These are phyloP conservation scores for Hemithea aestivaria DNA, from an alignment of 2,888 invertebrate genomes.

Conservation along the genomic window DNA sequence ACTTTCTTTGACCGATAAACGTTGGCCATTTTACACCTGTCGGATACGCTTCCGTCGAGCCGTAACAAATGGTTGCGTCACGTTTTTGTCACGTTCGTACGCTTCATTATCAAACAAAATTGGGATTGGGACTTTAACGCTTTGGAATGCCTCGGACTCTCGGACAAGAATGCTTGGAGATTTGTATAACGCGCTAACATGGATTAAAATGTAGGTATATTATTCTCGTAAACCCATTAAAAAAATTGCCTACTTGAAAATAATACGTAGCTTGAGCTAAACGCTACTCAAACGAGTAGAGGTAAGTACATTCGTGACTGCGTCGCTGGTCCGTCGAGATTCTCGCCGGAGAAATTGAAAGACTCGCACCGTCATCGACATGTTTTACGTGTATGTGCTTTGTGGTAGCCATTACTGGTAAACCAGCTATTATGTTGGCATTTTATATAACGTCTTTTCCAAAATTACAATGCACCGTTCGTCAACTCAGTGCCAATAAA, in stretches of 20 bases:
- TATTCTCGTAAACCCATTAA: too few species aligned
- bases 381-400: conserved; percentile 66
- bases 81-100: conserved; percentile 23
- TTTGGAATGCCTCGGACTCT: too few species aligned
- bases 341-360: conserved; percentile 65
- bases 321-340: conserved; percentile 49
- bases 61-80: conserved; percentile 36
- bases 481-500: conserved; percentile 10
- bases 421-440: conserved; percentile 23
- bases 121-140: not conserved
- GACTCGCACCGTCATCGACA: conserved; percentile 37
- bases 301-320: too few species aligned
- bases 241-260: too few species aligned
- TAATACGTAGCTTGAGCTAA: too few species aligned
- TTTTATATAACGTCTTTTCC: conserved; percentile 34
- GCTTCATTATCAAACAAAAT: conserved; percentile 2
- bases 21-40: conserved; percentile 39
- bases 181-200: too few species aligned
- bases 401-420: conserved; percentile 33
- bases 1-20: conserved; percentile 63
- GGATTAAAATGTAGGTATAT: too few species aligned
- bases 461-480: conserved; percentile 13
- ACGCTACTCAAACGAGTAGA: too few species aligned
- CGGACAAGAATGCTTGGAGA: too few species aligned
- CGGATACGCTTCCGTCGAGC: conserved; percentile 26